These are phyloP conservation scores for Eurytoma californica DNA, from an alignment of 2,888 invertebrate genomes.

Conservation along the genomic window DNA sequence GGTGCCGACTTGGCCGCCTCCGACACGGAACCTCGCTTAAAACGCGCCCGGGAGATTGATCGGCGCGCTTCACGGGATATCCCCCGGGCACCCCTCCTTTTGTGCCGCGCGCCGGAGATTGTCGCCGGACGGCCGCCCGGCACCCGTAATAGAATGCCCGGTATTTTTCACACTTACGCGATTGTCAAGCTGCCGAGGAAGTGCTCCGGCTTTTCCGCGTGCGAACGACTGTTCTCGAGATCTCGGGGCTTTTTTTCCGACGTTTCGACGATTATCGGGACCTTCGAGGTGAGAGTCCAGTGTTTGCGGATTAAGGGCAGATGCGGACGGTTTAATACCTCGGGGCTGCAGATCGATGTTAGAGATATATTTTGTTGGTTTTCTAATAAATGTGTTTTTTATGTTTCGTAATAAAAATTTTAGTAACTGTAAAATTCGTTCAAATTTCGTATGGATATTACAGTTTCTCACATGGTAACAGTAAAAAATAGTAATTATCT, in stretches of 20 bases:
- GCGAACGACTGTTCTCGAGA: slow-evolving; percentile 7
- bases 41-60: slow-evolving; percentile 45
- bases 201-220: background rate
- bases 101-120: slow-evolving; percentile 5
- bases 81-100: background rate
- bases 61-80: slow-evolving; percentile 20
- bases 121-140: slow-evolving; percentile 1
- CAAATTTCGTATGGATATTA: too few relatives aligned
- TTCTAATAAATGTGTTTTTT: too few relatives aligned
- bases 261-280: background rate
- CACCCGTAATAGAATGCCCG: background rate
- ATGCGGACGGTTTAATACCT: background rate
- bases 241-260: background rate
- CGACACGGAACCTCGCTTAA: slow-evolving; percentile 50
- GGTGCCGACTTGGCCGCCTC: slow-evolving; percentile 18
- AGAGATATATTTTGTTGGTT: background rate
- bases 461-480: too few relatives aligned
- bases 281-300: background rate
- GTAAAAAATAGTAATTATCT: too few relatives aligned
- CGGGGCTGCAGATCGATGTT: background rate
- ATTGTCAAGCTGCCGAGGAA: background rate
- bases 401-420: too few relatives aligned
- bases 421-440: too few relatives aligned
- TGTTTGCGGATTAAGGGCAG: background rate
- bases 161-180: slow-evolving; percentile 33